Conservation (phyloP, 2,888 invertebrate species). For the Tethea ocularis region DNA sequence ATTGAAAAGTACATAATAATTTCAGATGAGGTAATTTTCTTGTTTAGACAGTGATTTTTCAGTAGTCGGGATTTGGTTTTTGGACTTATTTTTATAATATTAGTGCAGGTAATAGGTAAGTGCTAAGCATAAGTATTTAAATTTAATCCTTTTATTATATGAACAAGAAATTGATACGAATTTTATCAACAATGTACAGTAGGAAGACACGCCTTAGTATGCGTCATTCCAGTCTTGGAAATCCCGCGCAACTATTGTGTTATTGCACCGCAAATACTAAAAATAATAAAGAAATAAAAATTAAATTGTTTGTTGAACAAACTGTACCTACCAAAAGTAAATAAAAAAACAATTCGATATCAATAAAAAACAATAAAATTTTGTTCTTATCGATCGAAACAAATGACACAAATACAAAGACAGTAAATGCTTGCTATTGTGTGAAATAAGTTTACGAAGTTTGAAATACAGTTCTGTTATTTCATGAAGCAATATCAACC, state of each 20-base stretch:
- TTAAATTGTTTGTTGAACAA: conserved; percentile 19
- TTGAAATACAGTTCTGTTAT: neutral
- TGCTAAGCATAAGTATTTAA: conserved; percentile 5
- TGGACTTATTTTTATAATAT: no score
- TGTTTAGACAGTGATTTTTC: no score
- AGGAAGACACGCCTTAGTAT: conserved; percentile 18
- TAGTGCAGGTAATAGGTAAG: neutral
- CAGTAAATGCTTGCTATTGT: conserved; percentile 7
- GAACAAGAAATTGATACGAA: conserved; percentile 18
- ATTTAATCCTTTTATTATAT: conserved; percentile 8
- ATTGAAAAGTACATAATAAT: no score
- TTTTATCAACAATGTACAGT: conserved; percentile 11
- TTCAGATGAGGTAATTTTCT: no score
- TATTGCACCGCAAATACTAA: conserved; percentile 18
- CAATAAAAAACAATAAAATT: conserved; percentile 34
- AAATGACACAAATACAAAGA: conserved; percentile 16
- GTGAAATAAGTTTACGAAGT: neutral
- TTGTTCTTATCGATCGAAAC: conserved; percentile 42
- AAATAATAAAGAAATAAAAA: conserved; percentile 28
- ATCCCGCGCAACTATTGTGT: conserved; percentile 19
- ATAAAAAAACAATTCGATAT: conserved; percentile 16
- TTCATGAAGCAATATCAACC: neutral
- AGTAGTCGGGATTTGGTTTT: no score
- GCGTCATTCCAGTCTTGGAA: conserved; percentile 29
- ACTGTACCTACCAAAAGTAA: conserved; percentile 12